Percentiles rank a stretch among this genome's conserved stretches.
phyloP scores from a whole-genome alignment of 2,888 invertebrate species.

The Aelia acuminata region DNA sequence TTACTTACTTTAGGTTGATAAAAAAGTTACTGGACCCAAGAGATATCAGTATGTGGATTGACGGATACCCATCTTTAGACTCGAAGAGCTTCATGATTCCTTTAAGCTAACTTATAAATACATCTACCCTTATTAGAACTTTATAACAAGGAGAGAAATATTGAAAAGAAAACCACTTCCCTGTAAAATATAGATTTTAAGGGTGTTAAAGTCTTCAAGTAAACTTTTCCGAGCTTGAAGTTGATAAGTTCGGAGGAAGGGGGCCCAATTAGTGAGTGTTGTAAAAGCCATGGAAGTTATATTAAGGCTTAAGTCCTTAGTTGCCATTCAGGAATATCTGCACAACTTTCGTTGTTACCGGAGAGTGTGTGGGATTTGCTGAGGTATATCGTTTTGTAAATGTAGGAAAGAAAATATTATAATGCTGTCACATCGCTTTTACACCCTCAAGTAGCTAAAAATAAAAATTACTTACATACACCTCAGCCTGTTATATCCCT shows the following conservation, averaged over 20 bases:
- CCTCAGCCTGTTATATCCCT: too few species aligned
- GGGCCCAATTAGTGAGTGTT: not conserved
- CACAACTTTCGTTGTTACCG: not conserved
- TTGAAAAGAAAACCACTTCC: conserved; percentile 31
- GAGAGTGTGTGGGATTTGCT: not conserved
- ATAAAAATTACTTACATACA: too few species aligned
- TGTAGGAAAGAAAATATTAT: too few species aligned
- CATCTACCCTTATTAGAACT: not conserved
- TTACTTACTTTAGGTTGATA: too few species aligned
- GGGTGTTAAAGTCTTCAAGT: conserved; percentile 14
- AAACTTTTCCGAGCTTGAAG: not conserved
- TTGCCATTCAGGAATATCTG: not conserved
- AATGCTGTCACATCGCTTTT: too few species aligned
- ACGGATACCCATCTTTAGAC: not conserved
- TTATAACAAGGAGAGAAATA: not conserved
- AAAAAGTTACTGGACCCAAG: too few species aligned
- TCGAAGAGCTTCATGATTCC: not conserved
- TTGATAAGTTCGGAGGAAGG: not conserved
- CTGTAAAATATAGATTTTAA: conserved; percentile 26
- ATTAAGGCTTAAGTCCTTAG: not conserved
- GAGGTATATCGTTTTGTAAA: not conserved
- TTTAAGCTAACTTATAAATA: not conserved
- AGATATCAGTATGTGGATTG: too few species aligned
- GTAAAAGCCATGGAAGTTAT: not conserved
- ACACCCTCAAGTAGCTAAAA: too few species aligned